A percentile compares a stretch with the other conserved stretches of the same genome.
Evolutionary conservation across 1,140 invertebrate genomes (phyloP).

Genomic region (Sweltsa coloradensis): DNA sequence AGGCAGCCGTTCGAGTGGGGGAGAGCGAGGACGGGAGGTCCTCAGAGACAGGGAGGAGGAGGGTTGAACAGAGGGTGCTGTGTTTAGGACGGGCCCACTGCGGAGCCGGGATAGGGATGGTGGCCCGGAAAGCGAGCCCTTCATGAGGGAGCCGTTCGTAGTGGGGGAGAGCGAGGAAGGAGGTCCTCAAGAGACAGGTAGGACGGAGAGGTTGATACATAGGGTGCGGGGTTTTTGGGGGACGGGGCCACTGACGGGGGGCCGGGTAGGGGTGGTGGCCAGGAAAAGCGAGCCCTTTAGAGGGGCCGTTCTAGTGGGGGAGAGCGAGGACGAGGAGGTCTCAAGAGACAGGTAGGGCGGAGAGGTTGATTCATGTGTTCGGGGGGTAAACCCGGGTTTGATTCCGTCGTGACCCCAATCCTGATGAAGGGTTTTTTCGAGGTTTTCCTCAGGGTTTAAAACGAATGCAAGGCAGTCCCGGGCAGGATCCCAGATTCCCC

Average conservation of each 20-base stretch:
- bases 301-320: too few species aligned
- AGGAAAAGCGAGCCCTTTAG: too few species aligned
- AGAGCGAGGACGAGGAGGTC: too few species aligned
- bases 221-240: slow-evolving; percentile 83
- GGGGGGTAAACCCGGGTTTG: too few species aligned
- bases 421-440: too few species aligned
- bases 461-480: too few species aligned
- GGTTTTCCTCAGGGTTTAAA: too few species aligned
- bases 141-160: slow-evolving; percentile 91
- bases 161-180: slow-evolving; percentile 49
- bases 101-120: slow-evolving; percentile 70
- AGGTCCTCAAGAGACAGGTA: slow-evolving; percentile 47
- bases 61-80: slow-evolving; percentile 66
- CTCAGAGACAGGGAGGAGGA: slow-evolving; percentile 47
- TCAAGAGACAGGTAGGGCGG: too few species aligned
- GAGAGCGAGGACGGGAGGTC: slow-evolving; percentile 46
- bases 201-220: too few species aligned
- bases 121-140: slow-evolving; percentile 89
- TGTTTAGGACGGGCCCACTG: slow-evolving; percentile 81
- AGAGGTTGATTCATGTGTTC: too few species aligned
- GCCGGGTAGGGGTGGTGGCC: slow-evolving; percentile 80
- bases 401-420: too few species aligned
- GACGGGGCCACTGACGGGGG: slow-evolving; percentile 75
- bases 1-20: slow-evolving; percentile 78
- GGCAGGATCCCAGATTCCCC: too few species aligned